Evolutionary conservation across 1,140 invertebrate genomes (phyloP).

Genomic region (Lordiphosa collinella): DNA sequence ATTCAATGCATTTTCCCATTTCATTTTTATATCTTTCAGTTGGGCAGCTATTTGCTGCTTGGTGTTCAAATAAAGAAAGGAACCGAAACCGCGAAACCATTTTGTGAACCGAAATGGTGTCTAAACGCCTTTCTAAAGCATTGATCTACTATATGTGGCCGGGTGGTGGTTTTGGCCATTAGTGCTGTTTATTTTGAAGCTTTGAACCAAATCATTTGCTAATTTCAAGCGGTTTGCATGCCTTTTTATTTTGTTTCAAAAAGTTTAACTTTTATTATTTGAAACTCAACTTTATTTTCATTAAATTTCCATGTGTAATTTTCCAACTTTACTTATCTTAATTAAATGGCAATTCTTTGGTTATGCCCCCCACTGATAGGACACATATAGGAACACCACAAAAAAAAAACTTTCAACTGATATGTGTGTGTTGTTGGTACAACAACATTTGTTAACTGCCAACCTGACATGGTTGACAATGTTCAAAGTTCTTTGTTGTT

Average conservation of each 20-base stretch:
- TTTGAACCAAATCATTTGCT: too few species aligned
- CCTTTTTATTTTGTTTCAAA: too few species aligned
- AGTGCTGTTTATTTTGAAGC: not conserved
- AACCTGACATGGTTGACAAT: slow-evolving; percentile 48
- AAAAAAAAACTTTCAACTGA: slow-evolving; percentile 9
- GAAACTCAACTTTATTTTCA: not conserved
- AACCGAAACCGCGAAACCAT: too few species aligned
- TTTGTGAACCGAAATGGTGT: too few species aligned
- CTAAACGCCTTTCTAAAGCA: too few species aligned
- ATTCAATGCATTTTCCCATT: too few species aligned
- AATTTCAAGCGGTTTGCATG: too few species aligned
- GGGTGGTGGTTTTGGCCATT: too few species aligned
- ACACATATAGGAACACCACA: not conserved
- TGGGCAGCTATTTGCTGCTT: too few species aligned
- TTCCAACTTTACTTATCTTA: slow-evolving; percentile 6
- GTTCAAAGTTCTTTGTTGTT: slow-evolving; percentile 24
- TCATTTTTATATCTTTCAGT: too few species aligned
- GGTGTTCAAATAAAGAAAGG: too few species aligned
- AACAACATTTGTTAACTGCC: slow-evolving; percentile 37
- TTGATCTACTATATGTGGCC: too few species aligned
- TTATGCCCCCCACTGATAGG: not conserved
- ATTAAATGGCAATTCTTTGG: slow-evolving; percentile 9
- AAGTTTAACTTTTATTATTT: not conserved
- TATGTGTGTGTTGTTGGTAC: slow-evolving; percentile 28
- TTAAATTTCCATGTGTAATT: slow-evolving; percentile 11